A percentile compares a stretch with the other conserved stretches of the same genome.
Evolutionary conservation across 1,140 invertebrate genomes (phyloP).

Genomic region (Aplysia californica): DNA sequence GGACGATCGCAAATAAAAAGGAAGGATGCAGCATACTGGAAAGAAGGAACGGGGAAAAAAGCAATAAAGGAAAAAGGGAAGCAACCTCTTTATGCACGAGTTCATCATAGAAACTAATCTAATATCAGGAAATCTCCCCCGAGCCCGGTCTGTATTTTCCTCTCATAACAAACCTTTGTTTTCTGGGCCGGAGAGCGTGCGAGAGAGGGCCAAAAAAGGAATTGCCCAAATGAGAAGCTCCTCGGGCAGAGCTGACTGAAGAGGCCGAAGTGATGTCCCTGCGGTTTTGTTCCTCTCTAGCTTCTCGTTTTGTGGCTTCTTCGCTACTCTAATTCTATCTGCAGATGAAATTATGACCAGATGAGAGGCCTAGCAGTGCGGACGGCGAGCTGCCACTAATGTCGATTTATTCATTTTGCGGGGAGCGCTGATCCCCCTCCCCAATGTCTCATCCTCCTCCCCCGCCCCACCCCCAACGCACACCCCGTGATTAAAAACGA

Average conservation of each 20-base stretch:
- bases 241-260: neutral
- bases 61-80: too few species aligned
- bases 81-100: neutral
- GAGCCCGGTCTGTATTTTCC: conserved; percentile 1
- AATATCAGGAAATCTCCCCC: conserved; percentile 15
- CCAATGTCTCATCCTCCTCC: neutral
- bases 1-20: too few species aligned
- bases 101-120: conserved; percentile 14
- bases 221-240: neutral
- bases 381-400: neutral
- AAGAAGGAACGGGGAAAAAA: too few species aligned
- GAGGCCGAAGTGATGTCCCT: neutral
- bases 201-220: conserved; percentile 18
- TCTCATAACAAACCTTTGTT: conserved; percentile 9
- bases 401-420: conserved; percentile 21
- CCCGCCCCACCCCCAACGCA: neutral
- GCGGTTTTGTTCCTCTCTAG: neutral
- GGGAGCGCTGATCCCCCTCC: neutral
- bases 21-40: too few species aligned
- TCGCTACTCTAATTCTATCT: conserved; percentile 20
- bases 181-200: neutral
- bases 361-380: neutral
- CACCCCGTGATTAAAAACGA: neutral
- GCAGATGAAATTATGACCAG: conserved; percentile 25
- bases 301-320: neutral